Conservation (phyloP, 2,797 vertebrate species). For the Galagoides demidoff region DNA sequence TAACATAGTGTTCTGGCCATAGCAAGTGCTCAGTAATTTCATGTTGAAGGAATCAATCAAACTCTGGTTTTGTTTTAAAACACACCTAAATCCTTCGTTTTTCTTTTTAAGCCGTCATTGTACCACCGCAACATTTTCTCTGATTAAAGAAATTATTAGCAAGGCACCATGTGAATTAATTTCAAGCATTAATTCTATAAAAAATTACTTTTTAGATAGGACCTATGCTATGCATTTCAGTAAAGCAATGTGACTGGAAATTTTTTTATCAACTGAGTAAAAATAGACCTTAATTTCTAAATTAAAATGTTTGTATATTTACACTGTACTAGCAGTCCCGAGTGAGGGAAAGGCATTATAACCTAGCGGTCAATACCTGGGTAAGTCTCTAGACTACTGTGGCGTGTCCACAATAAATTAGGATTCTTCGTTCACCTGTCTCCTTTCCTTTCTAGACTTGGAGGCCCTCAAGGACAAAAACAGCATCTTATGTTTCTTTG, state of each 20-base stretch:
- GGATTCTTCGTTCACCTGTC: not conserved
- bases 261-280: not conserved
- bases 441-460: not conserved
- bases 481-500: not conserved
- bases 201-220: not conserved
- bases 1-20: not conserved
- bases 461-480: not conserved
- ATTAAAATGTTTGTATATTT: not conserved
- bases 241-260: not conserved
- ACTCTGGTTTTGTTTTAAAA: slow-evolving; percentile 11
- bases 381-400: not conserved
- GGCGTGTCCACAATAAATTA: not conserved
- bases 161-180: not conserved
- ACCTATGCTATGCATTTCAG: not conserved
- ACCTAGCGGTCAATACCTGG: not conserved
- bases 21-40: not conserved
- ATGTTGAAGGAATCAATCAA: not conserved
- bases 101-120: slow-evolving; percentile 2
- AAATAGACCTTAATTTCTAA: not conserved
- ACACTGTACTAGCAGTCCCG: not conserved
- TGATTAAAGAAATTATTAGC: slow-evolving; percentile 15
- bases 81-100: not conserved
- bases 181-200: not conserved
- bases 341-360: not conserved
- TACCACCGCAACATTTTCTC: not conserved